Evolutionary conservation across 2,113 vertebrate species (phyloP).

Genomic region (Pycnonotus jocosus): DNA sequence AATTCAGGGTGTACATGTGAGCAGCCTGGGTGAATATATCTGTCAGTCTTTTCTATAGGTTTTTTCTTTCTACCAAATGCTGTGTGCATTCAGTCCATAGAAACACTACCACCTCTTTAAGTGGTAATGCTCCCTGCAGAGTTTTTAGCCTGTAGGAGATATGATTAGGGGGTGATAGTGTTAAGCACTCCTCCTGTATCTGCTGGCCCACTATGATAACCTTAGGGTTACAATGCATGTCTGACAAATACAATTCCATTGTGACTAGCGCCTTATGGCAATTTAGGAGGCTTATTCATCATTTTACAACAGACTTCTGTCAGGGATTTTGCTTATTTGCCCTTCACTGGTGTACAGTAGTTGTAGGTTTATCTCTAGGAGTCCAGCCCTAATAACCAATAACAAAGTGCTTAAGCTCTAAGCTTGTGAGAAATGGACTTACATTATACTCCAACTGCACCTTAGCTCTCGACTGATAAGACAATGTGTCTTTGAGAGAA

Average conservation of each 20-base stretch:
- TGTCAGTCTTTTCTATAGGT: constrained; percentile 39
- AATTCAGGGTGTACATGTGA: constrained; percentile 24
- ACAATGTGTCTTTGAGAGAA: constrained; percentile 57
- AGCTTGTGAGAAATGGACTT: constrained; percentile 56
- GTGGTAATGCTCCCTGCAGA: constrained; percentile 68
- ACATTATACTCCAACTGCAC: constrained; percentile 59
- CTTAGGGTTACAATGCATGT: constrained; percentile 79
- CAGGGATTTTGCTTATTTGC: constrained; percentile 75
- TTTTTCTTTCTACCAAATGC: constrained; percentile 9
- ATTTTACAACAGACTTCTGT: constrained; percentile 76
- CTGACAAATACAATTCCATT: constrained; percentile 80
- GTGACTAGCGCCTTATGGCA: constrained; percentile 76
- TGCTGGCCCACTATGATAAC: constrained; percentile 80
- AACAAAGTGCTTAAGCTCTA: constrained; percentile 67
- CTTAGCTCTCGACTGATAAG: constrained; percentile 49
- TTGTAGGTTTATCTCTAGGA: constrained; percentile 69
- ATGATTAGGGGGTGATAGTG: constrained; percentile 80
- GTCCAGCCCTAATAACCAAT: constrained; percentile 66
- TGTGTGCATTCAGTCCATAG: constrained; percentile 32
- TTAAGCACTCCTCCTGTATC: constrained; percentile 78
- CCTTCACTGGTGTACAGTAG: constrained; percentile 64
- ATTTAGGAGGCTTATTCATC: constrained; percentile 79
- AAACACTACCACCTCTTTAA: constrained; percentile 57
- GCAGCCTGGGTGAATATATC: constrained; percentile 8
- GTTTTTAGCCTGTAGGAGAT: constrained; percentile 76